Base-by-base conservation (phyloP, 1,140 invertebrate genomes). In the Aphidius ervi region DNA sequence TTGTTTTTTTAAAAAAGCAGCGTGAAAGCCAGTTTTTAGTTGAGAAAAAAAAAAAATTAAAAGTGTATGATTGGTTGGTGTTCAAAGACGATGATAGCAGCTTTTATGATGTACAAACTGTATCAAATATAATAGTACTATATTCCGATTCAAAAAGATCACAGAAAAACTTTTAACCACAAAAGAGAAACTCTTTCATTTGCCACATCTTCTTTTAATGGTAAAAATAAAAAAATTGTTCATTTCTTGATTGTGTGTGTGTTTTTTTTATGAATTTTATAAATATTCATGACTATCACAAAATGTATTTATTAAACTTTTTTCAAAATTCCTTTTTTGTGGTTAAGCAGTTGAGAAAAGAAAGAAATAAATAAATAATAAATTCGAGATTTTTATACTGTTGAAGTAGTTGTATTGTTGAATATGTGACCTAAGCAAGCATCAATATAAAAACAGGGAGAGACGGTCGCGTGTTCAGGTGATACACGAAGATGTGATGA, bases 161-260 rank as follows among this genome's bases (percentile, higher is more conserved):
- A 31, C 23, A 31, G 23, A 31, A 37, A 9, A 37, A 52, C 31
- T 37, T 39, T 52, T 52, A 7, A 52, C 49, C 49, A 31, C 49
- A 52, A 52, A 52, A 52, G 49, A 52, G 49, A 52, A 52, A 52
- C 49, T 52, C 47, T 9, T 23, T 31, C 23, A 31, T 31, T 31
- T 31, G 23, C 23, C 4, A 31, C 23, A 31, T 31, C 23, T 31
- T 31, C 23, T 31, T 31, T 31, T 31, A 31, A 31, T 31, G 23
- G 23, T 31, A 31, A 31, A 31, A 31, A 31, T 3, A 31, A 31
- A 3, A 31, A 31, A 1, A 31, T 31, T 31, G 23, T 31, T 31
- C 23, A 31, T 31, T 31, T 31, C 23, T 31, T 31, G 23, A 31
- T 31, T 31, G 23, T 31, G 4, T 31, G 4, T 31, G 4, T 31